Conservation (phyloP, 2,113 vertebrate genomes). For the Lepus americanus region DNA sequence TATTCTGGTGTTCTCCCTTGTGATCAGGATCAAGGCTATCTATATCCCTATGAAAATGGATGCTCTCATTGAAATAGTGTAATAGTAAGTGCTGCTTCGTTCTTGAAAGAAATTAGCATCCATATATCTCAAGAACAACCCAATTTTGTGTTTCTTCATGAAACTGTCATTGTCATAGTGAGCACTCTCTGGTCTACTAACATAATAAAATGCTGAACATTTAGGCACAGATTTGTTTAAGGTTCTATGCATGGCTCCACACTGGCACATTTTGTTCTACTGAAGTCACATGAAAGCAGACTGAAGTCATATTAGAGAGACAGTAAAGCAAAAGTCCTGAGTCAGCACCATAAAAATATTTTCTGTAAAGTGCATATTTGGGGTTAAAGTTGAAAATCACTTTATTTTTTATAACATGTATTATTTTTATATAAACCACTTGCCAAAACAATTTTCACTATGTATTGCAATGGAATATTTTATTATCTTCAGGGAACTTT, state of each 20-base stretch:
- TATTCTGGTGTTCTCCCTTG: background rate
- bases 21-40: background rate
- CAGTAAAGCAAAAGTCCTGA: background rate
- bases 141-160: background rate
- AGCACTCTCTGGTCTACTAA: accelerated
- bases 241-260: accelerated
- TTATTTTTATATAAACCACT: background rate
- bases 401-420: background rate
- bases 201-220: background rate
- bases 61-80: background rate
- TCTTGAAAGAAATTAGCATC: background rate
- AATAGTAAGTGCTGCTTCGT: background rate
- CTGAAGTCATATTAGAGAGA: background rate
- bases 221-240: background rate
- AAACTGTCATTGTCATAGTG: background rate
- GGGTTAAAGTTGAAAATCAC: background rate
- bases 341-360: background rate
- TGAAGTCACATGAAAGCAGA: background rate
- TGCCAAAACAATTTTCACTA: background rate
- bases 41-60: background rate
- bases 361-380: background rate
- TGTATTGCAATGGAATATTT: background rate
- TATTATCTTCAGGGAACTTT: background rate
- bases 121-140: background rate
- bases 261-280: background rate